These are phyloP conservation scores for Archaeoteleia sp. DNA, from an alignment of 2,888 invertebrate species.

Conservation along the genomic window DNA sequence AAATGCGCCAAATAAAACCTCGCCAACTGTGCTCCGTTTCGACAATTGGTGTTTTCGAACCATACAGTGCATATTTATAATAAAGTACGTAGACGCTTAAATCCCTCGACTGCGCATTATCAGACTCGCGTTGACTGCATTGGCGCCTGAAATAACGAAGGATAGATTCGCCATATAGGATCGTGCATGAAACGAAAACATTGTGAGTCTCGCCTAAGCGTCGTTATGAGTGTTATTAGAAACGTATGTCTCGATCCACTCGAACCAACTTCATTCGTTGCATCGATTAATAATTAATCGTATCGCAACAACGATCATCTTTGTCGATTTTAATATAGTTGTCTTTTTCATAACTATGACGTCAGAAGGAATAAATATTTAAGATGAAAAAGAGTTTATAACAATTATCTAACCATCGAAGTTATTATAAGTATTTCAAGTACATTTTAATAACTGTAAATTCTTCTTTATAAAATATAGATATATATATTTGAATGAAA, in stretches of 20 bases:
- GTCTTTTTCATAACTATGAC: neutral
- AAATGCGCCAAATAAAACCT: too few relatives aligned
- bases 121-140: conserved; percentile 46
- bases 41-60: too few relatives aligned
- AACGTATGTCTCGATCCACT: conserved; percentile 23
- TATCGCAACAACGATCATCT: conserved; percentile 16
- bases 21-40: too few relatives aligned
- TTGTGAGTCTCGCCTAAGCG: conserved; percentile 15
- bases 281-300: conserved; percentile 35
- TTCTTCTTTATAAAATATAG: too few relatives aligned
- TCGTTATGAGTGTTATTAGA: conserved; percentile 37
- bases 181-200: conserved; percentile 49
- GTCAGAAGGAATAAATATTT: neutral
- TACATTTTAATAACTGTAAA: too few relatives aligned
- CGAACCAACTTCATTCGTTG: conserved; percentile 36
- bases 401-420: too few relatives aligned
- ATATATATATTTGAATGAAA: too few relatives aligned
- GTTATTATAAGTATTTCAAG: too few relatives aligned
- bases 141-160: conserved; percentile 56
- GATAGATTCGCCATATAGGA: conserved; percentile 40
- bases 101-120: conserved; percentile 58
- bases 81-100: conserved; percentile 58
- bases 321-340: conserved; percentile 9
- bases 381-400: too few relatives aligned
- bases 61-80: conserved; percentile 55